Evolutionary conservation across 2,113 vertebrate species (phyloP), one percentile per base, ranked within the genome.

Genomic region (Orientallactaga bullata): DNA sequence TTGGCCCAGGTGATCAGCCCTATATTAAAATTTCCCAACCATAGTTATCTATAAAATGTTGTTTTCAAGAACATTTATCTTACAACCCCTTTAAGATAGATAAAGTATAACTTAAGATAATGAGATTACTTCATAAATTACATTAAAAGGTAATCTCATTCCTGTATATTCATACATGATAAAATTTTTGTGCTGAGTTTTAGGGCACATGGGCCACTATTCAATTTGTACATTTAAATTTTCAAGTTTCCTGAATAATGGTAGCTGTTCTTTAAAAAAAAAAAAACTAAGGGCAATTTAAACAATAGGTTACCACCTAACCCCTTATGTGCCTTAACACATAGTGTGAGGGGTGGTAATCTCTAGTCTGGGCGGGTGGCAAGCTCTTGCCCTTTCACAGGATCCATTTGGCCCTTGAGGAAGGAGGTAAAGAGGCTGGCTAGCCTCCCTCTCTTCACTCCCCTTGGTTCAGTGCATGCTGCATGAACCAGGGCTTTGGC

Each of bases 261-360:
- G 94, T 95, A 94, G 83, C 76, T 79, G 89, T 94, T 96, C 96
- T 96, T 96, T 97, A 97, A 97, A 95, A 42, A 96, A 97, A 97
- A 47, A 47, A 47, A 47, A 47, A 96, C 76, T 85, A 97, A 96
- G 94, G 71, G 80, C 97, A 97, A 97, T 95, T 96, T 95, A 96
- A 94, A 85, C 96, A 96, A 96, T 97, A 93, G 95, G 97, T 95
- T 96, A 91, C 89, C 97, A 96, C 94, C 97, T 97, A 95, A 97
- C 96, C 97, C 96, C 97, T 98, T 86, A 95, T 98, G 98, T 98
- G 98, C 97, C 98, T 98, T 98, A 98, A 96, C 97, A 98, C 98
- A 97, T 96, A 97, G 96, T 96, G 95, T 97, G 96, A 94, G 77
- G 89, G 88, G 37, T 87, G 65, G 28, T 83, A 42, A 69, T 71